These are phyloP conservation scores for Oligia latruncula DNA, from an alignment of 2,888 invertebrate species.

Conservation along the genomic window DNA sequence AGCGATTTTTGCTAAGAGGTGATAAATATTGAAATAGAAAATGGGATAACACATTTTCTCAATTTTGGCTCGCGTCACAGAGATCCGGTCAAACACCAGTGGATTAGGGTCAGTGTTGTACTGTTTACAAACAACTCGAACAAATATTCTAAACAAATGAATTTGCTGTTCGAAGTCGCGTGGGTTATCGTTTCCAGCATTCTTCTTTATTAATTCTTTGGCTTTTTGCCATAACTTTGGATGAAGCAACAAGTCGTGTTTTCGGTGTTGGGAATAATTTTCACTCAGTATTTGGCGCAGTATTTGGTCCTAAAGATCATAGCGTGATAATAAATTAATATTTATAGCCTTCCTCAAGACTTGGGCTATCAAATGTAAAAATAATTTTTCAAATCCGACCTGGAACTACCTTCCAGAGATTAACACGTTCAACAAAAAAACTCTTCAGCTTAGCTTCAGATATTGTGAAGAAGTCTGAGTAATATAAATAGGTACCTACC, in stretches of 20 bases:
- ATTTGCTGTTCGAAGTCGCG: conserved; percentile 15
- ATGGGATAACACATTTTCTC: not conserved
- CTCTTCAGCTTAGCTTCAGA: too few relatives aligned
- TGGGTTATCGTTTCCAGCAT: conserved; percentile 17
- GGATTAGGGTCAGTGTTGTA: not conserved
- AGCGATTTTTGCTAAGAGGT: not conserved
- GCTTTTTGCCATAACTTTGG: conserved; percentile 25
- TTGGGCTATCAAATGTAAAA: too few relatives aligned
- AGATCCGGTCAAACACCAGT: conserved; percentile 2
- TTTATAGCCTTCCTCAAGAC: too few relatives aligned
- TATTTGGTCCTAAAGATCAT: too few relatives aligned
- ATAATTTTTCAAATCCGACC: too few relatives aligned
- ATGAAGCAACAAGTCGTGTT: not conserved
- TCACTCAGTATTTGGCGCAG: not conserved
- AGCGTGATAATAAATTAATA: too few relatives aligned
- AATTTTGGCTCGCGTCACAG: not conserved
- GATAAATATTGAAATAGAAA: not conserved
- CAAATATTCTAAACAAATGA: conserved; percentile 37
- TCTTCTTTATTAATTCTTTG: conserved; percentile 28
- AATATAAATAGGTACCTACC: too few relatives aligned
- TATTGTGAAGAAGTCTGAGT: not conserved
- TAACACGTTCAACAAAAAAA: too few relatives aligned
- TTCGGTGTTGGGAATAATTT: not conserved
- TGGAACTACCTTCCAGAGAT: too few relatives aligned
- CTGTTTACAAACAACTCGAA: conserved; percentile 30